phyloP scores from a whole-genome alignment of 2,888 invertebrate species.

The Parascotia fuliginaria region DNA sequence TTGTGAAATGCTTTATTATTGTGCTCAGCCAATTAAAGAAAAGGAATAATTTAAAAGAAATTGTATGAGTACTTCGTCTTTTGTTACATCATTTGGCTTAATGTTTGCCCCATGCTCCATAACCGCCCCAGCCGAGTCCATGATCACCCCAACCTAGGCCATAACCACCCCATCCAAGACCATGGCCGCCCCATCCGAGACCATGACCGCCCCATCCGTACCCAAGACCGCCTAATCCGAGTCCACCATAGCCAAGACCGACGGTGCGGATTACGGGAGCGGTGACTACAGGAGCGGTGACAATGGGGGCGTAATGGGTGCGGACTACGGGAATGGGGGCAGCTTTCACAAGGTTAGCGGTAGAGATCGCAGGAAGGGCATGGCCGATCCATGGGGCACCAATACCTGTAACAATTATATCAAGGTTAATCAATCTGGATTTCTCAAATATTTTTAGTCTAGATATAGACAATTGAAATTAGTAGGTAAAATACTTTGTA shows the following conservation, averaged over 20 bases:
- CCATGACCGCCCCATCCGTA: conserved; percentile 9
- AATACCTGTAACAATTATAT: conserved; percentile 29
- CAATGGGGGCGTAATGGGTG: conserved; percentile 58
- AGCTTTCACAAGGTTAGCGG: conserved; percentile 66
- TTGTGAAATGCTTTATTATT: conserved; percentile 40
- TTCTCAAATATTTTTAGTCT: no score
- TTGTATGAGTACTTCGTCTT: conserved; percentile 19
- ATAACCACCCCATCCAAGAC: conserved; percentile 5
- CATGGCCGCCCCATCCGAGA: conserved; percentile 8
- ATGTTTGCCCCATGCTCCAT: conserved; percentile 8
- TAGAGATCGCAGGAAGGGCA: conserved; percentile 68
- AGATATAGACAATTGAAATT: no score
- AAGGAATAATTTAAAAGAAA: conserved; percentile 9
- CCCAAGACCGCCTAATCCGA: conserved; percentile 24
- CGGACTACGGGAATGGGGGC: conserved; percentile 69
- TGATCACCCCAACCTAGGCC: conserved; percentile 1
- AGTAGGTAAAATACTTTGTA: no score
- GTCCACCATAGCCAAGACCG: conserved; percentile 36
- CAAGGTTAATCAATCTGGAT: no score
- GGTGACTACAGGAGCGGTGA: conserved; percentile 55
- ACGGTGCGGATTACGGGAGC: conserved; percentile 21
- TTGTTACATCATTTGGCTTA: conserved; percentile 16
- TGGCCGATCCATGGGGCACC: conserved; percentile 46
- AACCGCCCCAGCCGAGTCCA: not conserved
- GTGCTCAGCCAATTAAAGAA: conserved; percentile 31